Evolutionary conservation across 1,140 invertebrate species (phyloP), one percentile per base, ranked within the genome.

Genomic region (Drosophila pandora): DNA sequence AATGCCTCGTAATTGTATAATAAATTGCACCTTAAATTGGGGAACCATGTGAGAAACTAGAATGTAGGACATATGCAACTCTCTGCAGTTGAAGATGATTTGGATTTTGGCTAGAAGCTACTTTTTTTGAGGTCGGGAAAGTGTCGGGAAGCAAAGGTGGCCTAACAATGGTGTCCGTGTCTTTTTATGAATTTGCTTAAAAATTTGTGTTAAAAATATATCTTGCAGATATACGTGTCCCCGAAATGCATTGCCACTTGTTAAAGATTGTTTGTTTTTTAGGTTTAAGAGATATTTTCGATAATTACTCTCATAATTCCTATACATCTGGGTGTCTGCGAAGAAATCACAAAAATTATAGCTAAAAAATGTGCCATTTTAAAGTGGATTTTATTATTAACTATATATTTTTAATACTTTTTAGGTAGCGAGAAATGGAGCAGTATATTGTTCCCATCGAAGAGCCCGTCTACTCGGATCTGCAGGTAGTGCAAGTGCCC

Each of bases 401-500:
- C 12, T n/a, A 4, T 37, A 12, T 47, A 3, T 17, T 4, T 45
- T 12, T 22, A 0, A 2, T 47, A 23, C 22, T 8, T 2, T 3
- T 4, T 30, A 64, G 63, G 3, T 41, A 22, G 37, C 41, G 1
- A 2, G 7, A 63, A 41, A 87, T 88, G 83, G 83, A 79, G 25
- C 83, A 82, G n/a, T 88, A 89, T 23, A 72, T 88, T 34, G 77
- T 79, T 13, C 80, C 78, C 21, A 37, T 76, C 5, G 83, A 88
- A n/a, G 84, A 85, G 45, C 82, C 82, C 4, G 82, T 87, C 21
- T 87, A 87, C 49, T 88, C 83, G 9, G 83, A 89, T 25, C 48
- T 91, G 55, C 90, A 91, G 70, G 90, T 91, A 13, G 90, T 91
- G 43, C 89, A 90, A 71, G 73, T 91, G 13, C 81, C 85, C 12